Conservation (phyloP, 2,888 invertebrate species). For the Bembecia ichneumoniformis region DNA sequence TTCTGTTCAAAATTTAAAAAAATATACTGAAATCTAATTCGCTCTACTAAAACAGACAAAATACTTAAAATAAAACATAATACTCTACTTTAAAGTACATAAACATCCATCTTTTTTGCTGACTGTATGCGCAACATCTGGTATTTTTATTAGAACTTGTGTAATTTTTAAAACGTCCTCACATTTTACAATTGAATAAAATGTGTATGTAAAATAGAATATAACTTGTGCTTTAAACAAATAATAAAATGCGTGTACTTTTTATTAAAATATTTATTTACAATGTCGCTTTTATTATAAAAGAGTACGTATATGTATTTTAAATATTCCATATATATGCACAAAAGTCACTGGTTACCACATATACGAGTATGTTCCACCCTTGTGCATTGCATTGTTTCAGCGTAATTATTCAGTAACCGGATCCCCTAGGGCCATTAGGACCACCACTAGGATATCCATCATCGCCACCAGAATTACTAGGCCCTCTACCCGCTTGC, state of each 20-base stretch:
- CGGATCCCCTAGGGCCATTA: constrained; percentile 52
- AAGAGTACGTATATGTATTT: neutral
- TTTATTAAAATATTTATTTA: constrained; percentile 10
- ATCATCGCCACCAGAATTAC: constrained; percentile 24
- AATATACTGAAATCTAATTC: too few species aligned
- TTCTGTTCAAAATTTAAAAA: too few species aligned
- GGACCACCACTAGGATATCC: constrained; percentile 60
- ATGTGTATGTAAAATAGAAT: neutral
- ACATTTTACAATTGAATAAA: neutral
- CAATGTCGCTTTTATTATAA: constrained; percentile 6
- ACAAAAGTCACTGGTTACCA: neutral
- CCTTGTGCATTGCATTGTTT: neutral
- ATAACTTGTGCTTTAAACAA: neutral
- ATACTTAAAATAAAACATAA: too few species aligned
- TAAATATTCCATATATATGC: neutral
- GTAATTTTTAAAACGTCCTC: neutral
- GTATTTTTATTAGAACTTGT: neutral
- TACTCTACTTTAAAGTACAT: too few species aligned
- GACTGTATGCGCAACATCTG: neutral
- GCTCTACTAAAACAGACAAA: too few species aligned
- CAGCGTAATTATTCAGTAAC: constrained; percentile 30
- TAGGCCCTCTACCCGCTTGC: constrained; percentile 4
- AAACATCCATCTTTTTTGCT: too few species aligned
- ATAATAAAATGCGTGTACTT: neutral
- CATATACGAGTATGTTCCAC: neutral